Percentiles rank a stretch among this genome's conserved stretches.
phyloP scores from a whole-genome alignment of 2,113 vertebrate species.

The Maccullochella peelii region DNA sequence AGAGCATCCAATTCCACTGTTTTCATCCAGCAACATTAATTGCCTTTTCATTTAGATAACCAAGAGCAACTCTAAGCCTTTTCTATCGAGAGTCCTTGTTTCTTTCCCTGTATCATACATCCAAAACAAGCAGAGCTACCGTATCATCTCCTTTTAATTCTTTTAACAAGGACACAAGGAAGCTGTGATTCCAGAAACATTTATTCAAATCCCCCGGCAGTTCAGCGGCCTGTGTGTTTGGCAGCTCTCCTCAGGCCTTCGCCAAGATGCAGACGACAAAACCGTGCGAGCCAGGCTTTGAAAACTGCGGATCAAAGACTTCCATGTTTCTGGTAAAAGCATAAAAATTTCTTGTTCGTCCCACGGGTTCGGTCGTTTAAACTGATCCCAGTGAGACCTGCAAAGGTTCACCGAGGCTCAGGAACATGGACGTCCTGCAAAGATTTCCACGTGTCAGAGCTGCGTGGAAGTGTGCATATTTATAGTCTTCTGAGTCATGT shows the following conservation, averaged over 20 bases:
- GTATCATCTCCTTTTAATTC: constrained; percentile 40
- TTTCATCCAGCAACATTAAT: constrained; percentile 11
- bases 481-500: constrained; percentile 3
- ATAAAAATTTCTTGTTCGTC: constrained; percentile 20
- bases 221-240: constrained; percentile 30
- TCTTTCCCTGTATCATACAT: neutral
- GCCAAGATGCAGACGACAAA: constrained; percentile 31
- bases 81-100: neutral
- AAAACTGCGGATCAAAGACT: constrained; percentile 55
- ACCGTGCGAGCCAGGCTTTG: constrained; percentile 18
- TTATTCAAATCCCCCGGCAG: constrained; percentile 37
- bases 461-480: constrained; percentile 14
- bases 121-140: constrained; percentile 14
- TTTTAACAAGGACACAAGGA: constrained; percentile 31
- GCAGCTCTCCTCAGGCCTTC: constrained; percentile 31
- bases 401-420: constrained; percentile 27
- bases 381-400: constrained; percentile 32
- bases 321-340: constrained; percentile 51
- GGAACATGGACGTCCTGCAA: neutral
- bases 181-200: constrained; percentile 41
- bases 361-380: constrained; percentile 14
- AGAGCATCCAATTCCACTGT: neutral
- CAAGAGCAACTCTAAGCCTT: neutral
- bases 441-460: neutral
- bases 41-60: constrained; percentile 15